Evolutionary conservation across 2,797 vertebrate species (phyloP), one percentile per base, ranked within the genome.

Genomic region (Hyperoplus lanceolatus): DNA sequence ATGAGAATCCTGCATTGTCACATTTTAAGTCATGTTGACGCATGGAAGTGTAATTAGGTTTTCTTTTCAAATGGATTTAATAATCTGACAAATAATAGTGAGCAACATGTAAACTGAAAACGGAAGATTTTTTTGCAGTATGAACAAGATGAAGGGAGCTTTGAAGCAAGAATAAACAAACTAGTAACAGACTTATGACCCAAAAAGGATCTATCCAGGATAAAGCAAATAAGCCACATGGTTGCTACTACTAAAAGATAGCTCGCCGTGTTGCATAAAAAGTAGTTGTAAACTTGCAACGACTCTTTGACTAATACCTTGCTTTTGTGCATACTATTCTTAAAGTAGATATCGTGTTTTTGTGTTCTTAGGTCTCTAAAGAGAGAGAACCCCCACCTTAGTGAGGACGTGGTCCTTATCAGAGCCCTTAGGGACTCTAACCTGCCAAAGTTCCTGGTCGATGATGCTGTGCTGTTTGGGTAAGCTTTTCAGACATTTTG

Each of bases 401-500:
- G 86, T 82, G 96, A 97, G 86, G 96, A 97, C 0, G 95, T 97
- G 66, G 96, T 97, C 36, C 91, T 97, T 63, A 96, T 97, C 90
- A 93, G 96, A 93, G 96, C 96, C 13, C 92, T 97, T 82, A 92
- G 95, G 81, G 96, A 97, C 77, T 96, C 96, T 64, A 97, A 96
- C 84, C 92, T 96, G 36, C 96, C 96, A 36, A 97, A 97, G 87
- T 97, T 97, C 87, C 94, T 97, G 54, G 93, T 93, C 58, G 95
- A 97, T 42, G 96, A 97, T 29, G 91, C 95, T 48, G 3, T 96
- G 69, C 93, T 97, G 43, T 97, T 97, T 87, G 90, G 95, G 96
- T 96, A 87, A 85, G 72, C 3, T 61, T 56, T 29, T 29, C 29
- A 29, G 29, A 29, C 29, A 29, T 29, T 29, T 29, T 29, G 29